Evolutionary conservation across 2,797 vertebrate genomes (phyloP), one percentile per base, ranked within the genome.

Genomic region (Liasis olivaceus): DNA sequence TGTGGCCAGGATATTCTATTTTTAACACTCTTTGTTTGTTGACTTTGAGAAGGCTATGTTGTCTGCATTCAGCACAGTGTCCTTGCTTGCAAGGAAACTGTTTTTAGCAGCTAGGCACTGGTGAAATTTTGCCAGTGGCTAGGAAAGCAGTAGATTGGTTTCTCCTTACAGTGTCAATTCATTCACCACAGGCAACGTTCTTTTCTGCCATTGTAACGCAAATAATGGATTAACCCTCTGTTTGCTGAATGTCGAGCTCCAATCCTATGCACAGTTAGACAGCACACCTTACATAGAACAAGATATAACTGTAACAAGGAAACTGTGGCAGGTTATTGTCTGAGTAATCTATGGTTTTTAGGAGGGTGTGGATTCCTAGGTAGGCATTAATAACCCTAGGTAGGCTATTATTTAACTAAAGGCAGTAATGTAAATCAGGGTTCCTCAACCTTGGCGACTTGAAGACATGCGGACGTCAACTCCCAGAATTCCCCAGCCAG

Each of bases 111-210:
- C 69, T 36, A 93, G 26, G 51, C 85, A 59, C 85, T 84, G 69
- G 31, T 88, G 86, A 91, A 85, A 72, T 56, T 88, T 93, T 90
- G 92, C 89, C 92, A 93, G 72, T 91, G 60, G 85, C 69, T 88
- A 88, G 88, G 59, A 88, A 91, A 91, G 85, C 86, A 66, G 26
- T 66, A 72, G 69, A 91, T 91, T 90, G 77, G 3, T 28, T 47
- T 24, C 26, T n/a, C 81, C 51, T 90, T 58, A 1, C 89, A 88
- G 13, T 85, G 69, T 72, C 86, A 93, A 93, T 93, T 91, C 88
- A 85, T 87, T 91, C 89, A 85, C 89, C 84, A 62, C 85, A 84
- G 72, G 89, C 51, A 66, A 88, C 69, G 66, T 91, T 85, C 89
- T 88, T 87, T 63, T 90, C 24, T 47, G 31, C 13, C 58, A 66